These are phyloP conservation scores for Brassicogethes aeneus DNA, from an alignment of 2,888 invertebrate genomes.

Conservation along the genomic window DNA sequence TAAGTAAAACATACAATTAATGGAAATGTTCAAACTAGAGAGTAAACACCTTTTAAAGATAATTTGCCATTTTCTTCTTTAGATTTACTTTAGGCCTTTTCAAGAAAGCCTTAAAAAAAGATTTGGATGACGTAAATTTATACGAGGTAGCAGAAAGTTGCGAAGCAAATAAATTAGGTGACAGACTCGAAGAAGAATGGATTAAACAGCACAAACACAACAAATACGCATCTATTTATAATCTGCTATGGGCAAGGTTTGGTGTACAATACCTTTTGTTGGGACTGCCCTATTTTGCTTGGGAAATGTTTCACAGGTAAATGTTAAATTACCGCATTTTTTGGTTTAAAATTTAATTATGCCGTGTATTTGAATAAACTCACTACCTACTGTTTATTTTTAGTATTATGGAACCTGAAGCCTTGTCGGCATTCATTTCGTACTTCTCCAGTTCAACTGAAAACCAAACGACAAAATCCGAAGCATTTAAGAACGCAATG, in stretches of 20 bases:
- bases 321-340: too few species aligned
- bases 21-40: too few species aligned
- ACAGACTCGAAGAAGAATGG: constrained; percentile 36
- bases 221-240: constrained; percentile 21
- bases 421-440: constrained; percentile 57
- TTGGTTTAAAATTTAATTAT: too few species aligned
- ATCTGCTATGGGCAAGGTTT: constrained; percentile 24
- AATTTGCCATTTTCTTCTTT: too few species aligned
- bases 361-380: too few species aligned
- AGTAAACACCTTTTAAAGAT: too few species aligned
- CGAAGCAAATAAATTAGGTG: constrained; percentile 43
- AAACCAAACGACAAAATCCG: constrained; percentile 40
- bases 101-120: constrained; percentile 52
- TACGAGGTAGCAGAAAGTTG: constrained; percentile 46
- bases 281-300: constrained; percentile 14
- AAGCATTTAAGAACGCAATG: constrained; percentile 60
- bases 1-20: too few species aligned
- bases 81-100: constrained; percentile 61
- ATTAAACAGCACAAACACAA: constrained; percentile 11
- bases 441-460: constrained; percentile 49
- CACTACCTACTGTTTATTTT: too few species aligned
- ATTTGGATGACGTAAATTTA: constrained; percentile 52
- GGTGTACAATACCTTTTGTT: constrained; percentile 22
- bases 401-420: constrained; percentile 56
- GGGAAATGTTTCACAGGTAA: constrained; percentile 17